A percentile compares a stretch with the other conserved stretches of the same genome.
Evolutionary conservation across 2,888 invertebrate species (phyloP).

Genomic region (Celastrina argiolus): DNA sequence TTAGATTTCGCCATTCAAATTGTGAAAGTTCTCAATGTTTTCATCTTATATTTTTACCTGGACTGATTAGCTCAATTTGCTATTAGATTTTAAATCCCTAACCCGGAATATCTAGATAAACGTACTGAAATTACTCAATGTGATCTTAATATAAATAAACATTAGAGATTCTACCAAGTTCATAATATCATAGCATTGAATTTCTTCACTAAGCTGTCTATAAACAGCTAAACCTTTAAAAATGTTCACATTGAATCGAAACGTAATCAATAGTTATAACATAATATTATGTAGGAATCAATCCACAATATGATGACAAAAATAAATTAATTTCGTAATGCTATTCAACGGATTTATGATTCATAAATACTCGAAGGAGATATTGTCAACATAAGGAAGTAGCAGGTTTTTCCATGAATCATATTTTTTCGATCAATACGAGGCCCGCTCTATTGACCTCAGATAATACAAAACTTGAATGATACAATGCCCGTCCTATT

Average conservation of each 20-base stretch:
- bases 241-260: too few species aligned
- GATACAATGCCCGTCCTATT: conserved; percentile 68
- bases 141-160: too few species aligned
- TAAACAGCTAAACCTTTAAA: too few species aligned
- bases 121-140: too few species aligned
- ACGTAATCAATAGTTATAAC: too few species aligned
- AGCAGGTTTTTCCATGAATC: conserved; percentile 24
- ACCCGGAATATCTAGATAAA: too few species aligned
- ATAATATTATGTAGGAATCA: too few species aligned
- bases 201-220: too few species aligned
- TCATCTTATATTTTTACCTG: not conserved
- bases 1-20: not conserved
- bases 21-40: not conserved
- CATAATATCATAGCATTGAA: too few species aligned
- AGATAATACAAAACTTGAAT: conserved; percentile 75
- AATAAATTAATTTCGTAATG: too few species aligned
- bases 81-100: not conserved
- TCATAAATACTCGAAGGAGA: conserved; percentile 8
- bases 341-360: not conserved
- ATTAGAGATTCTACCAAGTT: too few species aligned
- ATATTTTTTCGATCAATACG: conserved; percentile 41
- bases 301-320: too few species aligned
- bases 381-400: conserved; percentile 18
- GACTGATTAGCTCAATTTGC: not conserved
- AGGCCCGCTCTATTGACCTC: conserved; percentile 54